Base-by-base conservation (phyloP, 2,888 invertebrate genomes). In the Teleogryllus oceanicus region DNA sequence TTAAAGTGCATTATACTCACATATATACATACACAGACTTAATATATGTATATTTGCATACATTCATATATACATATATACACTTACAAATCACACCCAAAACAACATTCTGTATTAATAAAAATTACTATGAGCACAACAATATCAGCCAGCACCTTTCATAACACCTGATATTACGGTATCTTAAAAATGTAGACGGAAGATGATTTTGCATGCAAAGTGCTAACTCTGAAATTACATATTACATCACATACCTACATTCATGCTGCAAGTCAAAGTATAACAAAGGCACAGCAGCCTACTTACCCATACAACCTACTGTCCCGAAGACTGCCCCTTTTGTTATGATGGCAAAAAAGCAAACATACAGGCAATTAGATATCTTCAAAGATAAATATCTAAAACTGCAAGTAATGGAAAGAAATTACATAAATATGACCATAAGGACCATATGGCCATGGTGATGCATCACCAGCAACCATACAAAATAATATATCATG, bases 261-360 rank as follows among this genome's bases (percentile, higher is more conserved):
- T 21, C 76, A 77, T 77, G 80, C 76, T 77, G 49, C 76, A 51
- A 74, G 49, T 18, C 49, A 74, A 74, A 74, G 50, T 49, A 11
- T 13, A 77, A n/a, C 49, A 49, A 49, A 77, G 49, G n/a, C n/a
- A 74, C 37, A 50, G 62, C 49, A 50, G 62, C 82, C 84, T 84
- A 90, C 91, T 91, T 88, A 91, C 92, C 95, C 95, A 89, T 95
- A 95, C 88, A 95, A 91, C 88, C 94, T 93, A 91, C 94, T 94
- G 90, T 95, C 95, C 89, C 94, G 94, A 89, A 95, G 93, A 90
- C 94, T 94, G 92, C 93, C 93, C 92, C 94, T 95, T 81, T 80
- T 81, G 81, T 79, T 77, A 80, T 50, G 77, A 81, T 79, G 75
- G 81, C 51, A 80, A 80, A 75, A 81, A 81, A 80, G 81, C 62